phyloP scores from a whole-genome alignment of 2,113 vertebrate species.

The Xenopus borealis region DNA sequence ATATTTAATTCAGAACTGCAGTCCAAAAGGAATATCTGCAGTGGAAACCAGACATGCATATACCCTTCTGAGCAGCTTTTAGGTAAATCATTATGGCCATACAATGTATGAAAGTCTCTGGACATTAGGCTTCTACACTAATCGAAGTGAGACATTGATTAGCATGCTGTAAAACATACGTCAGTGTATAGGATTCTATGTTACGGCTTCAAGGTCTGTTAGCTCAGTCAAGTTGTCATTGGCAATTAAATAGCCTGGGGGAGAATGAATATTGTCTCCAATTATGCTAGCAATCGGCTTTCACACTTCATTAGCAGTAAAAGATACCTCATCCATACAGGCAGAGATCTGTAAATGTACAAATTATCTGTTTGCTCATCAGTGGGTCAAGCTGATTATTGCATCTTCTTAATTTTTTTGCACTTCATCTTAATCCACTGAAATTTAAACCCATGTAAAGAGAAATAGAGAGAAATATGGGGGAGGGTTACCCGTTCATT shows the following conservation, averaged over 20 bases:
- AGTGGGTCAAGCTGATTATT: not conserved
- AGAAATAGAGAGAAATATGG: no score
- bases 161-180: conserved; percentile 44
- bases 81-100: not conserved
- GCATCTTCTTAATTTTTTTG: not conserved
- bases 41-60: not conserved
- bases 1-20: no score
- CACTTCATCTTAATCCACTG: not conserved
- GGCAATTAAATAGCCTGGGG: conserved; percentile 42
- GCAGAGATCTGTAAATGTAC: conserved; percentile 14
- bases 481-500: no score
- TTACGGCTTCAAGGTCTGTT: conserved; percentile 44
- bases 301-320: conserved; percentile 44
- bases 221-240: conserved; percentile 46
- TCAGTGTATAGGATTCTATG: conserved; percentile 36
- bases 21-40: not conserved
- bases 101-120: not conserved
- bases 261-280: conserved; percentile 40
- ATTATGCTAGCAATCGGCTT: conserved; percentile 42
- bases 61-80: not conserved
- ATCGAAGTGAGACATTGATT: conserved; percentile 32
- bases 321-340: conserved; percentile 26
- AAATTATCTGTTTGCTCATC: conserved; percentile 1
- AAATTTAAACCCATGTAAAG: not conserved
- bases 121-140: conserved; percentile 28